A percentile compares a stretch with the other conserved stretches of the same genome.
Evolutionary conservation across 1,140 invertebrate genomes (phyloP).

Genomic region (Campodea augens): DNA sequence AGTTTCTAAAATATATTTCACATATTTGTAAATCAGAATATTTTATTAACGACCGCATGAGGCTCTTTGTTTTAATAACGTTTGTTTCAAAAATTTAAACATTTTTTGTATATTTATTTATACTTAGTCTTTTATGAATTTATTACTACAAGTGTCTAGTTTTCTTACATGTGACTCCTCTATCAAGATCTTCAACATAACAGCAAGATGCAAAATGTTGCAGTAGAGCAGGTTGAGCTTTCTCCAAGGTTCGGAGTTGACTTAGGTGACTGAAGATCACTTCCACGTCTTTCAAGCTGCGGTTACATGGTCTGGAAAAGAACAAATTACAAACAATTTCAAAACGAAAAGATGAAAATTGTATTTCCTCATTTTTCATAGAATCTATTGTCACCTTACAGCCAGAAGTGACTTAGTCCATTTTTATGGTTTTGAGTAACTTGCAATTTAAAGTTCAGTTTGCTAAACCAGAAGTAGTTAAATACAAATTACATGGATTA

Average conservation of each 20-base stretch:
- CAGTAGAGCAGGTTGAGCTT: constrained; percentile 45
- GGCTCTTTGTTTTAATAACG: too few species aligned
- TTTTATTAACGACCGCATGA: not conserved
- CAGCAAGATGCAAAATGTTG: constrained; percentile 50
- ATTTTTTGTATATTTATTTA: too few species aligned
- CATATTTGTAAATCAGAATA: constrained; percentile 1
- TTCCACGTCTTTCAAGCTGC: constrained; percentile 46
- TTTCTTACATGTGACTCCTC: constrained; percentile 53
- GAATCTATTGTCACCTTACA: too few species aligned
- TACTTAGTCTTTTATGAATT: not conserved
- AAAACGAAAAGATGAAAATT: constrained; percentile 3
- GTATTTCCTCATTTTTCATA: too few species aligned
- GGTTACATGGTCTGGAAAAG: constrained; percentile 42
- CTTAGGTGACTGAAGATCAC: constrained; percentile 37
- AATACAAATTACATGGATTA: too few species aligned
- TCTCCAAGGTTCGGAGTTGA: constrained; percentile 40
- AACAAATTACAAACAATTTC: constrained; percentile 14
- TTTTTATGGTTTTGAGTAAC: too few species aligned
- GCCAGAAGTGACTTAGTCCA: too few species aligned
- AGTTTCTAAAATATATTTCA: not conserved
- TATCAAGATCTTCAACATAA: constrained; percentile 56
- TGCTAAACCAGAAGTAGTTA: too few species aligned
- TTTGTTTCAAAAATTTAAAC: too few species aligned
- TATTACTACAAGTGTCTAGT: too few species aligned
- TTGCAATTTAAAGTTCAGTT: too few species aligned